Percentiles rank a stretch among this genome's conserved stretches.
Conservation (phyloP, 2,113 vertebrate species). For the Caloenas nicobarica region DNA sequence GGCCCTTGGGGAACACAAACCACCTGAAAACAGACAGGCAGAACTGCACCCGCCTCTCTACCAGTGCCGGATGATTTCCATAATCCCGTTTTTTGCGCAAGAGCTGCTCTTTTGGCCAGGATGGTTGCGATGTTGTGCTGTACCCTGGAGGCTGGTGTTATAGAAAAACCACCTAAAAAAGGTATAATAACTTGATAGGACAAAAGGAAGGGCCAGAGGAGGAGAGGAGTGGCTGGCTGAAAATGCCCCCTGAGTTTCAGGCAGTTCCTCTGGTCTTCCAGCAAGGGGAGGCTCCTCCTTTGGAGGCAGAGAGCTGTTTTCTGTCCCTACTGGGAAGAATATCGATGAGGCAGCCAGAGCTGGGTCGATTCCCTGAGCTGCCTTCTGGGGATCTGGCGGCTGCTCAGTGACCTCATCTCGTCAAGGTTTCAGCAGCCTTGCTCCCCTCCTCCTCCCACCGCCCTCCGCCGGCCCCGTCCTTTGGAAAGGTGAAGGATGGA, state of each 20-base stretch:
- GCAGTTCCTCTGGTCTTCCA: not conserved
- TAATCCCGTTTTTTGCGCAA: not conserved
- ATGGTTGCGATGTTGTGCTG: rapidly evolving
- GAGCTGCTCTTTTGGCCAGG: not conserved
- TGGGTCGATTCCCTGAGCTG: constrained; percentile 46
- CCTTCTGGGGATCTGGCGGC: constrained; percentile 37
- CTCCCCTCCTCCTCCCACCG: not conserved
- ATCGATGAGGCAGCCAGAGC: constrained; percentile 10
- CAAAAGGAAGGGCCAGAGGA: not conserved
- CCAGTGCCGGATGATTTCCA: rapidly evolving
- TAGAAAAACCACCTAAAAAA: rapidly evolving
- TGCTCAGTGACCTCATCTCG: constrained; percentile 60
- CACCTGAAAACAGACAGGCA: not conserved
- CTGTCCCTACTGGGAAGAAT: not conserved
- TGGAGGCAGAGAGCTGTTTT: not conserved
- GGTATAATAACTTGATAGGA: not conserved
- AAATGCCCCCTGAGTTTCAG: not conserved
- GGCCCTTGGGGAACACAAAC: not conserved
- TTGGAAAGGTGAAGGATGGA: constrained; percentile 67
- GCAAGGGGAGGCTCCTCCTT: not conserved
- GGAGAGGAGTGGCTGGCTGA: not conserved
- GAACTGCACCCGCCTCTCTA: not conserved
- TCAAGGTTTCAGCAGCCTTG: constrained; percentile 42
- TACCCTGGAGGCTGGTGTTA: rapidly evolving
- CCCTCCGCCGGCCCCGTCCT: constrained; percentile 22